Base-by-base conservation (phyloP, 2,888 invertebrate species). In the Formica aserva region DNA sequence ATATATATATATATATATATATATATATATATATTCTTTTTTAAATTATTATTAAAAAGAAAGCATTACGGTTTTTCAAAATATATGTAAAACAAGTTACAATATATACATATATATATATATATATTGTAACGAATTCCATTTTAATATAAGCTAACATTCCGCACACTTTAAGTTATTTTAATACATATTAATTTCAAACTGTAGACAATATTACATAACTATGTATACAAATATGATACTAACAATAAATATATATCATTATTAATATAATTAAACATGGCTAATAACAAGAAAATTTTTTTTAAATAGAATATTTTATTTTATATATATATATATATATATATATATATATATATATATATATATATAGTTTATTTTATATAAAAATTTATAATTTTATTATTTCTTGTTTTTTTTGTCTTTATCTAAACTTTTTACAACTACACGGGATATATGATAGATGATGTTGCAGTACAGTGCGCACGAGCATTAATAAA, bases 401-500 rank as follows among this genome's bases (percentile, higher is more conserved):
- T 5, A 32, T 45, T 60, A 6, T 32, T 71, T 22, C 18, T 1
- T 22, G 18, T 18, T 48, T 35, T 32, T 29, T 26, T 29, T 29
- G 9, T n/a, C n/a, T 41, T 48, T 22, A 22, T 26, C 5, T 8
- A 69, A 72, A 78, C 45, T 78, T 71, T 71, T 57, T 8, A n/a
- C 3, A 55, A 71, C 13, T 77, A 3, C 1, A 15, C 9, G n/a
- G 1, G 3, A 22, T 76, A 15, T 45, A 60, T 78, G 32, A 60
- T 60, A 22, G 26, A 60, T 45, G 35, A 35, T 71, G 15, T 38
- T 77, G 15, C 41, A 22, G 3, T 67, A 26, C 13, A 13, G 13
- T 67, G 22, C 35, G 45, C 78, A 60, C 26, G 35, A 35, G 72
- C 48, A 78, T 78, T 60, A 78, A 72, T 78, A 72, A 78, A 67